phyloP scores from a whole-genome alignment of 2,113 vertebrate species.

The Galbula dea region DNA sequence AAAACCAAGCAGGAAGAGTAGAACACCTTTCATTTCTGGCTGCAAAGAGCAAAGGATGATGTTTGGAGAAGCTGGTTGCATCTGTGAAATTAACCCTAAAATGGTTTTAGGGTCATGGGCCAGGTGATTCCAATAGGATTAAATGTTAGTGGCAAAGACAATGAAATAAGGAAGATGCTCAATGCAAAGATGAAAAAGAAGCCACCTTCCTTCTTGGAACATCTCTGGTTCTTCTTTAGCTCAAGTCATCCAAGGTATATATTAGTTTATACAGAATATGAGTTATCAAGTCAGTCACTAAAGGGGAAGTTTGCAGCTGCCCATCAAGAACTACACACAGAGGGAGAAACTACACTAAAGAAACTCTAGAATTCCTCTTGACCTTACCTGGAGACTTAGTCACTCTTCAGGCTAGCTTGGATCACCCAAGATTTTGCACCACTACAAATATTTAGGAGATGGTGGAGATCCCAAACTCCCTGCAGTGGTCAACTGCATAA shows the following conservation, averaged over 20 bases:
- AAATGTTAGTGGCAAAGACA: background rate
- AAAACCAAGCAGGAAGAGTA: background rate
- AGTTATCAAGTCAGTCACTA: background rate
- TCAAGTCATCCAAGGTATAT: background rate
- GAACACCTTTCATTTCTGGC: background rate
- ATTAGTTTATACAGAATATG: background rate
- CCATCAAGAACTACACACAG: background rate
- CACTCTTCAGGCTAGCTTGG: fast-evolving
- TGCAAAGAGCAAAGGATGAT: background rate
- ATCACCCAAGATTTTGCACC: background rate
- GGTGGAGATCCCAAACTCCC: background rate
- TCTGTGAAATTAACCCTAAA: background rate
- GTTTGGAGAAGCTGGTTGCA: background rate
- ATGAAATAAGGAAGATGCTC: background rate
- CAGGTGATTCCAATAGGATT: background rate
- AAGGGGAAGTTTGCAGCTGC: background rate
- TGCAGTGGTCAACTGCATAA: background rate
- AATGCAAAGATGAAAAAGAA: background rate
- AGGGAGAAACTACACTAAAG: background rate
- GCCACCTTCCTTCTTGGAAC: background rate
- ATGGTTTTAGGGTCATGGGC: background rate
- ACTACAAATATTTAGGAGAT: background rate
- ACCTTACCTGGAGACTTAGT: background rate
- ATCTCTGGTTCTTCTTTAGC: background rate
- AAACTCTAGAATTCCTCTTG: background rate